A percentile compares a stretch with the other conserved stretches of the same genome.
phyloP scores from a whole-genome alignment of 2,888 invertebrate genomes.

The Idaea aversata region DNA sequence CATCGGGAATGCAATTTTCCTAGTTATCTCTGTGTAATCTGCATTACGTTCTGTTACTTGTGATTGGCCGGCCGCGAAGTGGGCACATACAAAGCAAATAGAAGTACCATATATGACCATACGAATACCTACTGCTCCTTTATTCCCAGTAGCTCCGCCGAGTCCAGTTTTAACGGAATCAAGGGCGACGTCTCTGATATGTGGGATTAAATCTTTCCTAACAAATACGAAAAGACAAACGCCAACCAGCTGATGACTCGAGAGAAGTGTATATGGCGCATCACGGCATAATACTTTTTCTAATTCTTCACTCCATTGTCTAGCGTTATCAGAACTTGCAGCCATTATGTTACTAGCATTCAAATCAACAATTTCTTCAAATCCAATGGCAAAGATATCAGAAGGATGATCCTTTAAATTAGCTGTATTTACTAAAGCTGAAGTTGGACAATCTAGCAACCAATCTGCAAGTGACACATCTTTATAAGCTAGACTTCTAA shows the following conservation, averaged over 20 bases:
- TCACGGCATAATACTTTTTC: conserved; percentile 95
- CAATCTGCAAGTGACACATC: conserved; percentile 92
- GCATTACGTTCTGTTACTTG: conserved; percentile 97
- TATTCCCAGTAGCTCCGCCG: conserved; percentile 98
- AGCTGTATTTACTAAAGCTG: conserved; percentile 67
- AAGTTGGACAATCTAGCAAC: conserved; percentile 90
- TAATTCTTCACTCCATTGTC: conserved; percentile 96
- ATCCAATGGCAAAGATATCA: conserved; percentile 98
- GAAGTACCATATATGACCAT: conserved; percentile 96
- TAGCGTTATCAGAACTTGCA: conserved; percentile 93
- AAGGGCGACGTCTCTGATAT: conserved; percentile 94
- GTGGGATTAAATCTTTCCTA: conserved; percentile 92
- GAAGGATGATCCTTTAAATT: conserved; percentile 82
- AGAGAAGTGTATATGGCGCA: conserved; percentile 92
- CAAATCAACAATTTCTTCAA: conserved; percentile 99
- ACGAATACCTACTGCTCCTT: conserved; percentile 96
- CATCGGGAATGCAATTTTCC: conserved; percentile 95
- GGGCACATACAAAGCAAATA: conserved; percentile 98
- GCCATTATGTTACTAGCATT: conserved; percentile 99
- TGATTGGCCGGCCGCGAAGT: conserved; percentile 99
- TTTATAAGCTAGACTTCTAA: conserved; percentile 96
- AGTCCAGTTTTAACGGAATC: conserved; percentile 99
- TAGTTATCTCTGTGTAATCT: conserved; percentile 96
- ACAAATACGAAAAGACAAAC: conserved; percentile 98
- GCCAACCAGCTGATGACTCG: conserved; percentile 97